Percentiles rank a stretch among this genome's conserved stretches.
Evolutionary conservation across 2,888 invertebrate genomes (phyloP).

Genomic region (Pheosia gnoma): DNA sequence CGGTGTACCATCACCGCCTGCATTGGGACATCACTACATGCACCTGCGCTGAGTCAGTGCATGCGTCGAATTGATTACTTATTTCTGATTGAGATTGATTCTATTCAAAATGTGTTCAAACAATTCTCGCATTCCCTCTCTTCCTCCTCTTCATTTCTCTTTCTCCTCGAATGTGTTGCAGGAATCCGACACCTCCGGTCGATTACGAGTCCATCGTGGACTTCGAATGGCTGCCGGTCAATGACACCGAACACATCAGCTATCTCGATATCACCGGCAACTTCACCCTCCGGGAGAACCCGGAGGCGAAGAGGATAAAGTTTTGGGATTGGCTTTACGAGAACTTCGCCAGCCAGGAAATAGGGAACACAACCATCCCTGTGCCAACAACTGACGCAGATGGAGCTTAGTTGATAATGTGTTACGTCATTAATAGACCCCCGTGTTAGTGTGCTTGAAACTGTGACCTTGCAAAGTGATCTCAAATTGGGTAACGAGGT

Average conservation of each 20-base stretch:
- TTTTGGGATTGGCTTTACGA: constrained; percentile 84
- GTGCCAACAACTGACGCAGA: neutral
- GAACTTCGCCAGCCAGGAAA: constrained; percentile 50
- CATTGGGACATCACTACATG: too few relatives aligned
- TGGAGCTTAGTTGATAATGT: neutral
- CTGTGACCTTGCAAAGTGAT: constrained; percentile 20
- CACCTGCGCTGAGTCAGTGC: too few relatives aligned
- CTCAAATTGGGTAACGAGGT: constrained; percentile 10
- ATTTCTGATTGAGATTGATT: too few relatives aligned
- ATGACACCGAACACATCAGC: constrained; percentile 57
- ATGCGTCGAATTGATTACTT: too few relatives aligned
- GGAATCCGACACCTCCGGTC: constrained; percentile 83
- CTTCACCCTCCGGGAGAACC: constrained; percentile 77
- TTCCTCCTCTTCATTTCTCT: neutral
- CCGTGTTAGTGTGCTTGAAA: neutral
- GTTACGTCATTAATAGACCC: neutral
- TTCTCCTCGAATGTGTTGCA: constrained; percentile 40
- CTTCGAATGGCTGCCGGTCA: constrained; percentile 82
- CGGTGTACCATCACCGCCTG: too few relatives aligned
- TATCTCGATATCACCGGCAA: constrained; percentile 83
- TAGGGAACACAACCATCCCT: constrained; percentile 27
- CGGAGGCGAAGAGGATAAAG: constrained; percentile 78
- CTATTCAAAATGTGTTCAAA: neutral
- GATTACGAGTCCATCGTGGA: constrained; percentile 75
- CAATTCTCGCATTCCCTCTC: too few relatives aligned